phyloP scores from a whole-genome alignment of 2,797 vertebrate genomes.

The Propithecus perrieri region DNA sequence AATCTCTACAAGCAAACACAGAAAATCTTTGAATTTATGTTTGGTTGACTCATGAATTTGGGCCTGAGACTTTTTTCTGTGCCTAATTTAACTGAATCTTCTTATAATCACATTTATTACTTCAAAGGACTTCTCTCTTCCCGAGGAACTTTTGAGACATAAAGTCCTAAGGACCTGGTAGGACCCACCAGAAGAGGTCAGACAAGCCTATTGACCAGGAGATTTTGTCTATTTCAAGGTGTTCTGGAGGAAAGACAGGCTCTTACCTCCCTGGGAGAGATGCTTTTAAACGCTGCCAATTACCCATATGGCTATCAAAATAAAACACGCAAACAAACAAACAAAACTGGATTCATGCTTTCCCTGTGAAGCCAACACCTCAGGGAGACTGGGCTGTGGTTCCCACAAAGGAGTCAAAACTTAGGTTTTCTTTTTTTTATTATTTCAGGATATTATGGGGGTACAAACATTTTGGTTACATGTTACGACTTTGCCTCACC shows the following conservation, averaged over 20 bases:
- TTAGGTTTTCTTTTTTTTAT: background rate
- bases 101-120: background rate
- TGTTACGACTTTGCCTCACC: too few species aligned
- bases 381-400: background rate
- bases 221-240: background rate
- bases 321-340: background rate
- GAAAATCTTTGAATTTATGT: background rate
- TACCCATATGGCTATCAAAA: background rate
- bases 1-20: background rate
- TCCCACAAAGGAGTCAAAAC: background rate
- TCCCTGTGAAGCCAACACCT: background rate
- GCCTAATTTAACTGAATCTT: background rate
- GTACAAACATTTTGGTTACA: too few species aligned
- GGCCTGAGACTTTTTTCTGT: background rate
- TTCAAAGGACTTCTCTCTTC: background rate
- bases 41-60: background rate
- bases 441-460: too few species aligned
- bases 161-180: background rate
- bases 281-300: background rate
- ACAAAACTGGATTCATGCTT: background rate
- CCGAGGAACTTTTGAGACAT: background rate
- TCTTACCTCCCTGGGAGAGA: background rate
- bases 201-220: too few species aligned
- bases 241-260: background rate
- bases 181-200: background rate